Conservation (phyloP, 2,888 invertebrate genomes). For the Apotomis turbidana region DNA sequence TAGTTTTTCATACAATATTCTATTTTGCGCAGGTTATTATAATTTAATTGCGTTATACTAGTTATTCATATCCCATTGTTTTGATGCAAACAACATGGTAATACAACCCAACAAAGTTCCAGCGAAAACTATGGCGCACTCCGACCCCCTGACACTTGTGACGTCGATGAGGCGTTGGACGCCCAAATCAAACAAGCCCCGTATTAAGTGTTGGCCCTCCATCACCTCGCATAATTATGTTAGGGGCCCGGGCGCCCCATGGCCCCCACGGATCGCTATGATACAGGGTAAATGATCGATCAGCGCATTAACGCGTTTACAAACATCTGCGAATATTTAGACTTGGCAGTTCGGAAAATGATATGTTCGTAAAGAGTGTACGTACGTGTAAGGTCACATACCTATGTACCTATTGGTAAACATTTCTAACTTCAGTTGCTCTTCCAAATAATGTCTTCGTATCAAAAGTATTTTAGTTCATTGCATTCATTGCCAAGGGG, state of each 20-base stretch:
- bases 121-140: not conserved
- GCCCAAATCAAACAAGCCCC: conserved; percentile 9
- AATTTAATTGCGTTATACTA: too few relatives aligned
- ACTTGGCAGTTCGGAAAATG: not conserved
- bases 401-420: too few relatives aligned
- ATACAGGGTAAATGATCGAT: conserved; percentile 21
- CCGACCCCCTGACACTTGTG: not conserved
- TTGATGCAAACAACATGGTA: too few relatives aligned
- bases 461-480: too few relatives aligned
- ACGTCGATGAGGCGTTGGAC: not conserved
- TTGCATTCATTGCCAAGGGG: too few relatives aligned
- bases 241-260: not conserved
- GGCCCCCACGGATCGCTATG: conserved; percentile 1
- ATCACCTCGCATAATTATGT: conserved; percentile 22
- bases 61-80: too few relatives aligned
- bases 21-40: too few relatives aligned
- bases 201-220: conserved; percentile 13
- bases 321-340: conserved; percentile 20
- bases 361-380: too few relatives aligned
- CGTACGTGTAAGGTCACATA: too few relatives aligned
- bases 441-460: too few relatives aligned
- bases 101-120: not conserved
- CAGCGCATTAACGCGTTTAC: conserved; percentile 1
- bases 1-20: too few relatives aligned
- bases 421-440: too few relatives aligned